Evolutionary conservation across 1,140 invertebrate genomes (phyloP).

Genomic region (Diploscapter pachys): DNA sequence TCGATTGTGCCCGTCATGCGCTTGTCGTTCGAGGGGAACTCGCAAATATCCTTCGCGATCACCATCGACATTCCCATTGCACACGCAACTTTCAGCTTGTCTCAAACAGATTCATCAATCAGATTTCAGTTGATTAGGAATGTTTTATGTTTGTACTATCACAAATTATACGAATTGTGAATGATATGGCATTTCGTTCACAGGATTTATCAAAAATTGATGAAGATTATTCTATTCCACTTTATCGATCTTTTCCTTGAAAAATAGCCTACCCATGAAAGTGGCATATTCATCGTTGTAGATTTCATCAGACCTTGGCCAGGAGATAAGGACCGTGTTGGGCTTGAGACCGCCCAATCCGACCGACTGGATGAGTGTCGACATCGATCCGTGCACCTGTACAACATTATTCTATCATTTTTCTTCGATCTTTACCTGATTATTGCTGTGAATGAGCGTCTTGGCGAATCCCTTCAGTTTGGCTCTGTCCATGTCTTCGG

Average conservation of each 20-base stretch:
- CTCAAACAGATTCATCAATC: conserved; percentile 12
- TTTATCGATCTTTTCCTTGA: too few species aligned
- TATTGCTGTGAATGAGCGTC: conserved; percentile 50
- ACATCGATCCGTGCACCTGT: conserved; percentile 76
- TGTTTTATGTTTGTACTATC: not conserved
- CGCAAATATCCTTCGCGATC: conserved; percentile 45
- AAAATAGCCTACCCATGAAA: conserved; percentile 43
- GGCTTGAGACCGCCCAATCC: conserved; percentile 95
- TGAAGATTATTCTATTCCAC: too few species aligned
- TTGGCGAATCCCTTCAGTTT: conserved; percentile 54
- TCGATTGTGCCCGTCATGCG: conserved; percentile 80
- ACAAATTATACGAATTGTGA: too few species aligned
- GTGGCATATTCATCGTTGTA: conserved; percentile 51
- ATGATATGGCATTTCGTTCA: too few species aligned
- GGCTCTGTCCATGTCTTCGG: conserved; percentile 49
- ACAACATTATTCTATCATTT: conserved; percentile 71
- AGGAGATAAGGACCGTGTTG: conserved; percentile 94
- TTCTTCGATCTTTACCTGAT: conserved; percentile 41
- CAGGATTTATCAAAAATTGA: too few species aligned
- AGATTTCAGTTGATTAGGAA: not conserved
- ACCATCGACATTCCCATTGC: conserved; percentile 55
- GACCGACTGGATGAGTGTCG: conserved; percentile 76
- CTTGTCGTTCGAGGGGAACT: conserved; percentile 48
- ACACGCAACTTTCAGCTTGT: conserved; percentile 47
- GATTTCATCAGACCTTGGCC: conserved; percentile 82